A percentile compares a stretch with the other conserved stretches of the same genome.
phyloP scores from a whole-genome alignment of 1,140 invertebrate species.

The Drosophila asahinai region DNA sequence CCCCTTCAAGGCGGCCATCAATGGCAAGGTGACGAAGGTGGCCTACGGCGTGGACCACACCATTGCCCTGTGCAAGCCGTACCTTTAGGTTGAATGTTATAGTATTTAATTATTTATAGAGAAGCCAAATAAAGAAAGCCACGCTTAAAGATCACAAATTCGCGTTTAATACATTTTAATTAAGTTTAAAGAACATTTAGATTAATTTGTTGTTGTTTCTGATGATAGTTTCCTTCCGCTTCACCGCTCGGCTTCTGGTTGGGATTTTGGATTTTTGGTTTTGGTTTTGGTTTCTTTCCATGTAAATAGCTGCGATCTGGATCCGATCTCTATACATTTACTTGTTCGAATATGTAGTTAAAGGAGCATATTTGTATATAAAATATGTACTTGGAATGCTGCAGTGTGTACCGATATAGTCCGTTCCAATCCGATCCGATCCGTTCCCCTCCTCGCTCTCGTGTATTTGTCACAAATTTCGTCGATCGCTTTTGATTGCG shows the following conservation, averaged over 20 bases:
- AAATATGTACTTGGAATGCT: slow-evolving; percentile 79
- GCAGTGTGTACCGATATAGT: slow-evolving; percentile 14
- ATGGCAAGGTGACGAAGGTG: slow-evolving; percentile 90
- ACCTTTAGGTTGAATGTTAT: slow-evolving; percentile 79
- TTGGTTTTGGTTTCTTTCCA: slow-evolving; percentile 12
- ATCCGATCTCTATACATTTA: slow-evolving; percentile 50
- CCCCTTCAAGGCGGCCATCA: slow-evolving; percentile 93
- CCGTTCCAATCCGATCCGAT: slow-evolving; percentile 11
- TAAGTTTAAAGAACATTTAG: slow-evolving; percentile 81
- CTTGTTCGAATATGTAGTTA: slow-evolving; percentile 57
- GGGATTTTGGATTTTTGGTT: slow-evolving; percentile 17
- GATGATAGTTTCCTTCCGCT: slow-evolving; percentile 50
- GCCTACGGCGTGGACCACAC: slow-evolving; percentile 94
- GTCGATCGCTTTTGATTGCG: slow-evolving; percentile 78
- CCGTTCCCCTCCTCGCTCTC: slow-evolving; percentile 25
- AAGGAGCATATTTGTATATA: slow-evolving; percentile 73
- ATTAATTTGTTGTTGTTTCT: slow-evolving; percentile 66
- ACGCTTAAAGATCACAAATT: slow-evolving; percentile 79
- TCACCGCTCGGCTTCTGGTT: slow-evolving; percentile 13
- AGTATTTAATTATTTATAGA: not conserved
- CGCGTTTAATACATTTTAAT: slow-evolving; percentile 83
- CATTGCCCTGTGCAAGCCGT: slow-evolving; percentile 91
- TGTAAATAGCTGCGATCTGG: slow-evolving; percentile 62
- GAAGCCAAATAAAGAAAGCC: slow-evolving; percentile 4
- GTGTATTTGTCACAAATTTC: slow-evolving; percentile 80